Evolutionary conservation across 2,113 vertebrate genomes (phyloP).

Genomic region (Rhipidura dahli): DNA sequence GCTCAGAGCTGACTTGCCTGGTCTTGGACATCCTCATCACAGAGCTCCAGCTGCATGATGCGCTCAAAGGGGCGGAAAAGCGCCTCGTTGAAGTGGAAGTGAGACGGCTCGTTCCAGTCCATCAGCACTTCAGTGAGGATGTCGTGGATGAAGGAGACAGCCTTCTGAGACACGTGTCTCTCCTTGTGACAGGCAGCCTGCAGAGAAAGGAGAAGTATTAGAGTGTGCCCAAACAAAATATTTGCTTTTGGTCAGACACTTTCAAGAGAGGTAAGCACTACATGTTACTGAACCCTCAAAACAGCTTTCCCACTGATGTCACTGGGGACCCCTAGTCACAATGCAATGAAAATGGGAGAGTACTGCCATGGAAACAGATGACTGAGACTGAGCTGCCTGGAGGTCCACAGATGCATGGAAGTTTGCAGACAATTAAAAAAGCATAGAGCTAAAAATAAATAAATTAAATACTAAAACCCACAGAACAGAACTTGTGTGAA

Average conservation of each 20-base stretch:
- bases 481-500: neutral
- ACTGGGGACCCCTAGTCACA: neutral
- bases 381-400: neutral
- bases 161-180: conserved; percentile 93
- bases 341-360: neutral
- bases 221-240: neutral
- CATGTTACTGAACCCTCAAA: neutral
- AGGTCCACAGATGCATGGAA: neutral
- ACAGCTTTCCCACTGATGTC: neutral
- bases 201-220: neutral
- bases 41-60: conserved; percentile 97
- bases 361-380: neutral
- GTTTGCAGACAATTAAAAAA: neutral
- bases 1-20: conserved; percentile 77
- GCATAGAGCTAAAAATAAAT: neutral
- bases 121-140: conserved; percentile 92
- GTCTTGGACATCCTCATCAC: conserved; percentile 96
- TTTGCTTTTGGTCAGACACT: neutral
- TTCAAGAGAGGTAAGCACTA: neutral
- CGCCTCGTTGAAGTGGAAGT: conserved; percentile 94
- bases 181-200: conserved; percentile 96
- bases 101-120: conserved; percentile 88
- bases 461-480: neutral
- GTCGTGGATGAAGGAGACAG: conserved; percentile 96
- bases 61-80: conserved; percentile 95